Conservation (phyloP, 2,113 vertebrate species). For the Syngnathoides biaculeatus region DNA sequence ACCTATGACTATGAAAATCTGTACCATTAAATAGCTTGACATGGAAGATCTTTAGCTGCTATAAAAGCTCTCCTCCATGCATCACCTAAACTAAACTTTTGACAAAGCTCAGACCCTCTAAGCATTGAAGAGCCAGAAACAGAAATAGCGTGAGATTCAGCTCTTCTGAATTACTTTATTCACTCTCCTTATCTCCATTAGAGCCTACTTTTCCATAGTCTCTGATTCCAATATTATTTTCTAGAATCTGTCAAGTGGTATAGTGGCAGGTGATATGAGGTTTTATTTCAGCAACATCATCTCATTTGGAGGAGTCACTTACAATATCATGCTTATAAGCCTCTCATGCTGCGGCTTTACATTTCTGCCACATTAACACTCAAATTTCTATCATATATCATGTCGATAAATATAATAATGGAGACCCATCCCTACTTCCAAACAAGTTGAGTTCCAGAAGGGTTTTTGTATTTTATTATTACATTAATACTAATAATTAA, state of each 20-base stretch:
- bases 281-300: slow-evolving; percentile 16
- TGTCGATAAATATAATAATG: too few species aligned
- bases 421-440: too few species aligned
- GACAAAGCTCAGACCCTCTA: slow-evolving; percentile 42
- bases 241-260: slow-evolving; percentile 48
- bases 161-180: slow-evolving; percentile 47
- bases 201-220: slow-evolving; percentile 50
- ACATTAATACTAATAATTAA: too few species aligned
- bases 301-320: slow-evolving; percentile 47
- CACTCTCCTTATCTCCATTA: slow-evolving; percentile 60
- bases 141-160: slow-evolving; percentile 47
- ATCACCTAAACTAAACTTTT: slow-evolving; percentile 19
- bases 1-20: not conserved
- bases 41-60: slow-evolving; percentile 1
- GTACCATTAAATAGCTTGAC: not conserved
- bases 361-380: slow-evolving; percentile 40
- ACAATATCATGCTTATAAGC: slow-evolving; percentile 57
- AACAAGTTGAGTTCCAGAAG: too few species aligned
- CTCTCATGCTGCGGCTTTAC: slow-evolving; percentile 54
- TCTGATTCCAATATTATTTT: slow-evolving; percentile 51
- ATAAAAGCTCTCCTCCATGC: slow-evolving; percentile 7
- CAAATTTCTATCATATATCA: too few species aligned
- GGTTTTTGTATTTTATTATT: too few species aligned
- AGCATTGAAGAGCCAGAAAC: slow-evolving; percentile 44
- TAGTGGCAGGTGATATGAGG: slow-evolving; percentile 8